These are phyloP conservation scores for Clinocottus analis DNA, from an alignment of 2,113 vertebrate genomes.

Conservation along the genomic window DNA sequence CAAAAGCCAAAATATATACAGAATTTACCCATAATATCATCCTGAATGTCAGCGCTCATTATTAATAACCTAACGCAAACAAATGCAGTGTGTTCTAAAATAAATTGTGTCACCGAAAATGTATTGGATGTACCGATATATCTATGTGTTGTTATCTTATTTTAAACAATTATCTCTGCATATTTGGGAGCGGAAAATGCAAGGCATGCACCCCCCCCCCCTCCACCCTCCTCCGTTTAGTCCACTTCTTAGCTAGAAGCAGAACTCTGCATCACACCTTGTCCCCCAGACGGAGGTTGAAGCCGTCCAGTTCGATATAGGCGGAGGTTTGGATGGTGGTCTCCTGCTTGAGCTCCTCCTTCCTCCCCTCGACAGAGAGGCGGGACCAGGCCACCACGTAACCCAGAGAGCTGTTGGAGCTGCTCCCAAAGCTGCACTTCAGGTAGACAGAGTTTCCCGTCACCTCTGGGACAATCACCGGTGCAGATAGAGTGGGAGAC, in stretches of 20 bases:
- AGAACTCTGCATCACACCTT: conserved; percentile 76
- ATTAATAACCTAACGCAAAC: no score
- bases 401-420: conserved; percentile 83
- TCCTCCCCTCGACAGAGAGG: conserved; percentile 84
- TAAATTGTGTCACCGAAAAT: no score
- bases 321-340: conserved; percentile 84
- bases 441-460: conserved; percentile 81
- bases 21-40: no score
- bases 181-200: background rate
- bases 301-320: conserved; percentile 90
- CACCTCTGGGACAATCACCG: conserved; percentile 80
- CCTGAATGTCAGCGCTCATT: no score
- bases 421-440: conserved; percentile 85
- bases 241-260: background rate
- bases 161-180: background rate
- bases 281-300: conserved; percentile 91
- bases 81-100: no score
- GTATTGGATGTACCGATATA: no score
- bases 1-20: no score
- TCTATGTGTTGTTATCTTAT: background rate
- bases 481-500: conserved; percentile 77
- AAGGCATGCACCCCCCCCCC: no score
- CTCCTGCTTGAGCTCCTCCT: conserved; percentile 89
- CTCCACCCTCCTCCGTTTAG: background rate
- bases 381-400: conserved; percentile 89